Conservation (phyloP, 2,888 invertebrate genomes). For the Myopa tessellatipennis region DNA sequence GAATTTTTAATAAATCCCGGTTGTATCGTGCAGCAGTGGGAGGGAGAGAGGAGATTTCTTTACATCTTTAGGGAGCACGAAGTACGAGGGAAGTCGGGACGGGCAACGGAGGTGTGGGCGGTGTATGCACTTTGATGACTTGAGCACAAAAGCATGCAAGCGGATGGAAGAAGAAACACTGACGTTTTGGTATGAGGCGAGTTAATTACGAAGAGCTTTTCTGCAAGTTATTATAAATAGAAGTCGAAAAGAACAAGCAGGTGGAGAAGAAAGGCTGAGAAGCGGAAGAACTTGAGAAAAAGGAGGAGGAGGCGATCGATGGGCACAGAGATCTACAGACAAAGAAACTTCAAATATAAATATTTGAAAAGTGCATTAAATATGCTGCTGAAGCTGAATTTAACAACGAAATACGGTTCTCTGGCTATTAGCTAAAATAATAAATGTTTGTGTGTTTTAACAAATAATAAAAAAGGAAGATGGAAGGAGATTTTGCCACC, state of each 20-base stretch:
- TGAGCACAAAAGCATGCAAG: slow-evolving; percentile 24
- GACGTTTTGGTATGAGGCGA: slow-evolving; percentile 14
- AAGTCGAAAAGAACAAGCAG: slow-evolving; percentile 1
- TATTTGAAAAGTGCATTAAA: slow-evolving; percentile 34
- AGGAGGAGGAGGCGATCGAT: neutral
- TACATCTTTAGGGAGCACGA: slow-evolving; percentile 42
- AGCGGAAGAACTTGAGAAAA: neutral
- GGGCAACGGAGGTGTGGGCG: neutral
- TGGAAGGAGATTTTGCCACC: neutral
- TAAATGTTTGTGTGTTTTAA: neutral
- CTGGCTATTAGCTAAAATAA: slow-evolving; percentile 31
- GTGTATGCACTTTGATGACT: slow-evolving; percentile 32
- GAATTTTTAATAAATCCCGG: slow-evolving; percentile 68
- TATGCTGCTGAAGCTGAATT: neutral
- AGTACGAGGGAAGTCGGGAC: neutral
- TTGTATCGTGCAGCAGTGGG: slow-evolving; percentile 53
- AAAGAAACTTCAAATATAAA: slow-evolving; percentile 22
- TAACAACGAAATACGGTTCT: slow-evolving; percentile 2
- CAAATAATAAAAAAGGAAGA: neutral
- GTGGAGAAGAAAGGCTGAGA: neutral
- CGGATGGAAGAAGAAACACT: neutral
- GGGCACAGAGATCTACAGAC: neutral
- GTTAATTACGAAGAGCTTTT: slow-evolving; percentile 32
- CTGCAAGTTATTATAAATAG: neutral
- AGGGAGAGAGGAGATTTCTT: neutral